Conservation (phyloP, 2,888 invertebrate genomes). For the Habroteleia sp. region DNA sequence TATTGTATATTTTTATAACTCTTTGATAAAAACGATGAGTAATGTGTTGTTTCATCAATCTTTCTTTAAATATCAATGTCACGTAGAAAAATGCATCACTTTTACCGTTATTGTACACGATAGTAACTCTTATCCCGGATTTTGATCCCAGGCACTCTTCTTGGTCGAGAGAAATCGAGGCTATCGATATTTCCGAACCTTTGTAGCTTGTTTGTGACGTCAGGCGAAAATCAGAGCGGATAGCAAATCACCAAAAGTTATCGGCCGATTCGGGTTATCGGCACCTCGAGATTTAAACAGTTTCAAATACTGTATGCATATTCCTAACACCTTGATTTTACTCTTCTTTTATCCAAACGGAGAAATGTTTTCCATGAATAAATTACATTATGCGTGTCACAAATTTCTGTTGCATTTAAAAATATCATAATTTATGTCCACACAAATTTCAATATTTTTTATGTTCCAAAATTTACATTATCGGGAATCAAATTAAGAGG, state of each 20-base stretch:
- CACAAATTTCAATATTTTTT: not conserved
- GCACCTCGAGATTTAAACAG: slow-evolving; percentile 12
- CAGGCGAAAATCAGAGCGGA: slow-evolving; percentile 59
- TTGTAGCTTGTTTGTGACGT: slow-evolving; percentile 56
- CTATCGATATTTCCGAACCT: slow-evolving; percentile 62
- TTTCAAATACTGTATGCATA: slow-evolving; percentile 18
- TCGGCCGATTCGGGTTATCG: slow-evolving; percentile 56
- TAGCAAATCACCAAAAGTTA: slow-evolving; percentile 57
- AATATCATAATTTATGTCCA: not conserved
- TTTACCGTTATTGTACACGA: slow-evolving; percentile 45
- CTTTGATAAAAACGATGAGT: slow-evolving; percentile 21
- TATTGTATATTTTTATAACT: slow-evolving; percentile 11
- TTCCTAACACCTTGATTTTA: slow-evolving; percentile 25
- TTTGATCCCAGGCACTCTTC: slow-evolving; percentile 51
- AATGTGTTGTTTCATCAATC: slow-evolving; percentile 36
- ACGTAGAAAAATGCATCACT: slow-evolving; percentile 48
- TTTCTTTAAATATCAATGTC: slow-evolving; percentile 34
- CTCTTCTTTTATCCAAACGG: not conserved
- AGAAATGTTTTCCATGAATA: slow-evolving; percentile 19
- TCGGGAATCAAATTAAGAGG: not conserved
- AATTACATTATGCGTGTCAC: slow-evolving; percentile 17
- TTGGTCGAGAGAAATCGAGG: slow-evolving; percentile 58
- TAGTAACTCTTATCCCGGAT: slow-evolving; percentile 51
- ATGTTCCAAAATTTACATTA: not conserved
- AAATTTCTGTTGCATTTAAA: not conserved